Evolutionary conservation across 2,113 vertebrate species (phyloP), one percentile per base, ranked within the genome.

Genomic region (Paracanthobrama guichenoti): DNA sequence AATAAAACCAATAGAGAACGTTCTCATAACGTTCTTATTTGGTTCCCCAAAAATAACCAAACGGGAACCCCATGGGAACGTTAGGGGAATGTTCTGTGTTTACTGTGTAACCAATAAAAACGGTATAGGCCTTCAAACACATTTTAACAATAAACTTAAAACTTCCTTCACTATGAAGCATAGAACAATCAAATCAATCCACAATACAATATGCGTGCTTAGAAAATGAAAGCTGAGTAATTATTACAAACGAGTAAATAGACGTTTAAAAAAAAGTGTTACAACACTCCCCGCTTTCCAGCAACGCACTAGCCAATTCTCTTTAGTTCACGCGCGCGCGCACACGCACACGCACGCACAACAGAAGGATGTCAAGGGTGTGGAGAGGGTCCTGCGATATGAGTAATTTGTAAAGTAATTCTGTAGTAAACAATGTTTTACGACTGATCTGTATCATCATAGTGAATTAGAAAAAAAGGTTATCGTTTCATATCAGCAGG

Each of bases 351-450:
- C 3, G 66, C 66, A 20, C 50, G 7, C 42, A 3, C 35, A 69
- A 57, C 60, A 66, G 59, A 76, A 39, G n/a, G 46, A 28, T 77
- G 81, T 62, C 20, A 11, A 57, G 48, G 46, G 81, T 71, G 72
- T 78, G 79, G 22, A 74, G 26, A 78, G 18, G 6, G 22, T 24
- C 14, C 10, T 73, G 81, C 31, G 42, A 46, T 62, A 24, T 69
- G 77, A 39, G 60, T 81, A 26, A 59, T 44, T 71, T 42, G 10
- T 8, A 59, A 71, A 31, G 48, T 28, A 48, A 24, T 53, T 42
- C 24, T 83, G n/a, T 74, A n/a, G n/a, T 75, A 24, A 64, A 66
- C 53, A 22, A 18, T 60, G 73, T 72, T 79, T 50, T 22, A 79
- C 31, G 7, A 24, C 24, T 50, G 9, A 50, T 80, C 16, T 50